phyloP scores from a whole-genome alignment of 1,140 invertebrate genomes.

The Drosophila varians region DNA sequence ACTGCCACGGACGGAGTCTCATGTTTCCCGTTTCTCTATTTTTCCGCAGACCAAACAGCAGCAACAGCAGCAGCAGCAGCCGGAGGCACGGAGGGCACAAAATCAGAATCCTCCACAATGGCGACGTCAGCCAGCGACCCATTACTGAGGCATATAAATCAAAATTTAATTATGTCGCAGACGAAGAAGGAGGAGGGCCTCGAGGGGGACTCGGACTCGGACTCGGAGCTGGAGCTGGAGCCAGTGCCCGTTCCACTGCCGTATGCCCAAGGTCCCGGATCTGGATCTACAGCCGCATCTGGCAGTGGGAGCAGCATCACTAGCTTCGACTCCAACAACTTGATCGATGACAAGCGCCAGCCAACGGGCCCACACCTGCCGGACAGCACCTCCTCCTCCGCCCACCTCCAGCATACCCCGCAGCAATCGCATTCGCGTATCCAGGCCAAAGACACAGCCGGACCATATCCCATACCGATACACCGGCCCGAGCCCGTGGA shows the following conservation, averaged over 20 bases:
- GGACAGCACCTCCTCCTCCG: slow-evolving; percentile 8
- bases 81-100: not conserved
- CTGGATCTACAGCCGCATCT: slow-evolving; percentile 4
- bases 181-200: slow-evolving; percentile 28
- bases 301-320: slow-evolving; percentile 72
- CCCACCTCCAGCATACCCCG: slow-evolving; percentile 24
- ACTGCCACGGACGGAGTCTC: slow-evolving; percentile 6
- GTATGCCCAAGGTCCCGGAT: slow-evolving; percentile 23
- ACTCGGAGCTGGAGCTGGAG: not conserved
- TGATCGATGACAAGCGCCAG: slow-evolving; percentile 73
- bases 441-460: slow-evolving; percentile 74
- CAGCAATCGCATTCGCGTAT: slow-evolving; percentile 61
- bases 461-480: slow-evolving; percentile 65
- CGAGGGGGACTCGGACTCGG: not conserved
- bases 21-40: not conserved
- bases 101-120: slow-evolving; percentile 20
- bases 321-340: slow-evolving; percentile 74
- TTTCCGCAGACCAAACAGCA: slow-evolving; percentile 18
- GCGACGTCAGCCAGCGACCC: slow-evolving; percentile 41
- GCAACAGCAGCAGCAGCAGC: slow-evolving; percentile 17
- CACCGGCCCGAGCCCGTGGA: slow-evolving; percentile 60
- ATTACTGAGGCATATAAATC: slow-evolving; percentile 75
- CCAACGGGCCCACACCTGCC: slow-evolving; percentile 32
- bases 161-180: slow-evolving; percentile 80
- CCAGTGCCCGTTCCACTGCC: slow-evolving; percentile 33